phyloP scores from a whole-genome alignment of 2,888 invertebrate species.

The Drosophila anceps region DNA sequence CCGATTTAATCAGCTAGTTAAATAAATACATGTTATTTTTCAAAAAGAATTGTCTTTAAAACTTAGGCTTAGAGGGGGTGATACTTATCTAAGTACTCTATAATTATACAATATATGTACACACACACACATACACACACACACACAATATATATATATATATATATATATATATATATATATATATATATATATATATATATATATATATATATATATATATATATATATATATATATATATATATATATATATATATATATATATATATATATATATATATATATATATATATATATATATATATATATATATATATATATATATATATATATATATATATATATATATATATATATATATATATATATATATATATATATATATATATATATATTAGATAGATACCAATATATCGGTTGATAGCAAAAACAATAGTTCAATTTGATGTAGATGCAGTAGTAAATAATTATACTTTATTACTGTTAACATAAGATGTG shows the following conservation, averaged over 20 bases:
- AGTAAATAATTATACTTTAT: not conserved
- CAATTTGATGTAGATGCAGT: slow-evolving; percentile 2
- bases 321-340: not conserved
- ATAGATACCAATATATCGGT: not conserved
- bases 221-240: not conserved
- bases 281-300: not conserved
- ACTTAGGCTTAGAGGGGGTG: not conserved
- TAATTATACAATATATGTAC: slow-evolving; percentile 9
- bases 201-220: not conserved
- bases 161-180: not conserved
- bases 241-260: not conserved
- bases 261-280: not conserved
- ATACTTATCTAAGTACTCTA: not conserved
- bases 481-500: slow-evolving; percentile 7
- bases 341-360: not conserved
- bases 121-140: too few relatives aligned
- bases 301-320: not conserved
- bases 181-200: not conserved
- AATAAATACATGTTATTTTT: slow-evolving; percentile 9
- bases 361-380: not conserved
- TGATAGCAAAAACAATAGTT: not conserved
- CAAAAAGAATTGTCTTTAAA: slow-evolving; percentile 4
- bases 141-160: not conserved
- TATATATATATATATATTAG: not conserved
- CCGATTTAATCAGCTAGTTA: slow-evolving; percentile 5